Base-by-base conservation (phyloP, 2,888 invertebrate species). In the Camponotus fellah region DNA sequence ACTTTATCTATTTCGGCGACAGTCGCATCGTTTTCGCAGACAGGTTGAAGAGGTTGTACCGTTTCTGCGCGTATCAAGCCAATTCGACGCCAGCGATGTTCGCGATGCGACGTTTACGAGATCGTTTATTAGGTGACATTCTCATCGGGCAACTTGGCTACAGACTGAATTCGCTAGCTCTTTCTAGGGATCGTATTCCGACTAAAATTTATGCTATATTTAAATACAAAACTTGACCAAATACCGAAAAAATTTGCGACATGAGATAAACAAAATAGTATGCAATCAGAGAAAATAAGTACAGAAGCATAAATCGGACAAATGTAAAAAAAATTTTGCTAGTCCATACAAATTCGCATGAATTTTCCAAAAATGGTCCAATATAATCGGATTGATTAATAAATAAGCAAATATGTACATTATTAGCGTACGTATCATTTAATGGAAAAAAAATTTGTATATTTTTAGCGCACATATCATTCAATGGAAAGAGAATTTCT, bases 71-170 rank as follows among this genome's bases (percentile, higher is more conserved):
- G 86, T 85, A 84, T 87, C 88, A 86, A 75, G 85, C 88, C 85
- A 86, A 87, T 87, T 86, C 88, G 88, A 88, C 87, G 86, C 87
- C 87, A 85, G 60, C 85, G 86, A 92, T 90, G 87, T 90, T 92
- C 89, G 90, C 88, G 90, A 88, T 87, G 86, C 89, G 92, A 91
- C 91, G 88, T 92, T 92, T 92, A 92, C 90, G 91, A 89, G 90
- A 90, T 88, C 91, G 90, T 91, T 92, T 91, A 91, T 91, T 90
- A 90, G 90, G 86, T 83, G 84, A 90, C 74, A 77, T 86, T 86
- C 84, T 85, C 86, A 86, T 90, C 86, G 83, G 74, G 83, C 46
- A 77, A 79, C 81, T 86, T 86, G 71, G 80, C 75, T 80, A 69
- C 62, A 43, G 75, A 53, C 76, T 58, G 80, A 75, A 71, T 83